These are phyloP conservation scores for Emydocephalus ijimae DNA, from an alignment of 2,113 vertebrate species.

Conservation along the genomic window DNA sequence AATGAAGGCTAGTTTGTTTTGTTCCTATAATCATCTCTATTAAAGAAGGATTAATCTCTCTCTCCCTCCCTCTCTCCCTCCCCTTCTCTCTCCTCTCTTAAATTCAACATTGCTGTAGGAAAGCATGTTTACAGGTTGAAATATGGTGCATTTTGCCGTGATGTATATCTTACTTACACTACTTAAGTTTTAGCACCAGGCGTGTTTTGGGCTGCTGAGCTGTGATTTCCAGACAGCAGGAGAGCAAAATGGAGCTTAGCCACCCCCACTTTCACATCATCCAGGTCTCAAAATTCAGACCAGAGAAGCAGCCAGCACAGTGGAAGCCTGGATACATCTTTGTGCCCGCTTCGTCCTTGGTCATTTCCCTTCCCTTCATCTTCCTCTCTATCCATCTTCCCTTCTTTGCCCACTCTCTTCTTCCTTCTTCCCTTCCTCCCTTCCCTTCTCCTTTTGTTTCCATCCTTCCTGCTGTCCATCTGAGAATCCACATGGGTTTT, in stretches of 20 bases:
- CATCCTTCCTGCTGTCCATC: constrained; percentile 1
- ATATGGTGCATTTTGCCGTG: too few relatives aligned
- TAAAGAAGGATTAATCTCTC: constrained; percentile 4
- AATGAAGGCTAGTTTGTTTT: constrained; percentile 52
- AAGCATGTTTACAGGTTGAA: background rate
- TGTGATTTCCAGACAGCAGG: background rate
- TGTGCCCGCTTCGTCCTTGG: background rate
- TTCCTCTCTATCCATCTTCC: background rate
- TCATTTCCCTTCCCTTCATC: background rate
- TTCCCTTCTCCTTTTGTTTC: background rate
- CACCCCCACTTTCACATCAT: background rate
- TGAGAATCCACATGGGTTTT: background rate
- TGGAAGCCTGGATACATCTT: background rate
- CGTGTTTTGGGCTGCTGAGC: accelerated
- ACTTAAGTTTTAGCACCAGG: background rate
- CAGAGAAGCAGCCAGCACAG: background rate
- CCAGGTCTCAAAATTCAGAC: background rate
- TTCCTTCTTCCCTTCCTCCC: background rate
- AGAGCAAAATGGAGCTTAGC: background rate
- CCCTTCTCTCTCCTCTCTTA: background rate
- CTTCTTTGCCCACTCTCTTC: background rate
- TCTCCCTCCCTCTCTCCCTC: background rate
- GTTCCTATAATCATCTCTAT: background rate
- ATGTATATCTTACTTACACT: background rate
- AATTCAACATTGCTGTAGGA: background rate